Base-by-base conservation (phyloP, 2,113 vertebrate genomes). In the Engraulis encrasicolus region DNA sequence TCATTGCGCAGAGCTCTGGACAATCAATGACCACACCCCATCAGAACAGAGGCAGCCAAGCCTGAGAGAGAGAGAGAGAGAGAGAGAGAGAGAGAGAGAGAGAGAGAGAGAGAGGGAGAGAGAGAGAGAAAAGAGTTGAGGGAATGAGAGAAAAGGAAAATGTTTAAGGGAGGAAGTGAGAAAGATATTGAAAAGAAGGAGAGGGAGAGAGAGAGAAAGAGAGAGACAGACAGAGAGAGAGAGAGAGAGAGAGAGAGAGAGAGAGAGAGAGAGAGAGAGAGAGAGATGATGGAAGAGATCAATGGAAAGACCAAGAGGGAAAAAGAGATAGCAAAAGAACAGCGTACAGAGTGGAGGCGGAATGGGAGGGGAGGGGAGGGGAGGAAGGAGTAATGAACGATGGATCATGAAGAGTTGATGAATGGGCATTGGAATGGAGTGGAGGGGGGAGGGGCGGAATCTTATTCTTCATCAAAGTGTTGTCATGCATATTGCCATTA, bases 361-460 rank as follows among this genome's bases (percentile, higher is more conserved):
- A 66, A n/a, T n/a, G 54, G 23, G 52, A 38, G 49, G 3, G 1
- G 48, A 54, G 71, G 61, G 82, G 50, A 82, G 37, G 85, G 83
- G 27, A 1, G n/a, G 23, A 1, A 27, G 23, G 58, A 66, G 58
- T 1, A 66, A 27, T 27, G 58, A 27, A 23, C 6, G 58, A 66
- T 18, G 20, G 52, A 58, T 18, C 40, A 3, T 45, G 40, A 45
- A 45, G 40, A 45, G 4, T 45, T 45, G 40, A 45, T 45, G 40
- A 45, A 45, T 45, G 40, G n/a, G 40, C 40, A 45, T 9, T 45
- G 40, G 40, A n/a, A n/a, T n/a, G n/a, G 40, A 9, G 40, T 45
- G 40, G 40, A 9, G 40, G 40, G 40, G n/a, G n/a, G n/a, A n/a
- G n/a, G n/a, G n/a, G n/a, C n/a, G n/a, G n/a, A n/a, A n/a, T n/a